These are phyloP conservation scores for Nothocercus nigrocapillus DNA, from an alignment of 2,113 vertebrate genomes.

Conservation along the genomic window DNA sequence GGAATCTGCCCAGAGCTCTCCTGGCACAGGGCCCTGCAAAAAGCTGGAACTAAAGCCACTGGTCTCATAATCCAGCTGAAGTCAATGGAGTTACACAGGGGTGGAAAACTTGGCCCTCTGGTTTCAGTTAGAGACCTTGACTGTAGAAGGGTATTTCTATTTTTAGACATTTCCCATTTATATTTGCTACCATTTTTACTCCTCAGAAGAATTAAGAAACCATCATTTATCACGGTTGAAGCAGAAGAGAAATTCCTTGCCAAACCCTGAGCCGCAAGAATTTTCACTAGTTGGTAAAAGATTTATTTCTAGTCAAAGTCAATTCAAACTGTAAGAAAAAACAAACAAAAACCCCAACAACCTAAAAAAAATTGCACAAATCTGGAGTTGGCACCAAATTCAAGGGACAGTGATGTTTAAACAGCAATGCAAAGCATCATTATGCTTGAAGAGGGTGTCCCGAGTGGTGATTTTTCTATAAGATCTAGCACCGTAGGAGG, in stretches of 20 bases:
- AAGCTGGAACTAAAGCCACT: not conserved
- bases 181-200: not conserved
- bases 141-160: not conserved
- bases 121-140: not conserved
- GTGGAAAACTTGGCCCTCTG: not conserved
- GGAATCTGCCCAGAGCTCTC: not conserved
- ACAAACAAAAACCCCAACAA: not conserved
- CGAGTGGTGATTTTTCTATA: not conserved
- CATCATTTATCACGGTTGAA: not conserved
- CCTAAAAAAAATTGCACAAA: not conserved
- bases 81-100: accelerated
- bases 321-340: not conserved
- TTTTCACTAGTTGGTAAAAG: not conserved
- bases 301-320: not conserved
- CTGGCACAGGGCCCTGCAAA: accelerated
- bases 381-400: not conserved
- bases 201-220: not conserved
- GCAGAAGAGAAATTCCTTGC: not conserved
- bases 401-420: not conserved
- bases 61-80: not conserved
- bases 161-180: not conserved
- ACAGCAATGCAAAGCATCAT: not conserved
- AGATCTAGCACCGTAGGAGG: not conserved
- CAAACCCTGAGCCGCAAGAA: not conserved
- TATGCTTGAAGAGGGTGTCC: accelerated